Conservation (phyloP, 2,113 vertebrate species). For the Origma solitaria region DNA sequence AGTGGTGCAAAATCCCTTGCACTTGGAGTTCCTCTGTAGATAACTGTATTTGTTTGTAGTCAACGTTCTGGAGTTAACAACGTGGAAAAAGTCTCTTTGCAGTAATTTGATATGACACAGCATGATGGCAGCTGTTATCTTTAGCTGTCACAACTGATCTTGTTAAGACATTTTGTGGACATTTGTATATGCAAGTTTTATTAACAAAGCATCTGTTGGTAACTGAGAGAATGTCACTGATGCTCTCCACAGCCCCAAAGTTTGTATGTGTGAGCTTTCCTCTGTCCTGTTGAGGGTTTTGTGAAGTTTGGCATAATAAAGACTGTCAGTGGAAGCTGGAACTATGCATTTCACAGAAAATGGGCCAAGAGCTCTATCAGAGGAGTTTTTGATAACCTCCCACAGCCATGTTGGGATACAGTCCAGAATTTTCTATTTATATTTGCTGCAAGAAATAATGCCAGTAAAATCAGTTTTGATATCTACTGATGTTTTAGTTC, state of each 20-base stretch:
- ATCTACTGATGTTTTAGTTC: background rate
- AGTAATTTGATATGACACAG: constrained; percentile 46
- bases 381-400: background rate
- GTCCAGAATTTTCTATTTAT: background rate
- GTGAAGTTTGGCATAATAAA: background rate
- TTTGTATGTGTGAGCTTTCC: background rate
- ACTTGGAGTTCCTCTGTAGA: constrained; percentile 61
- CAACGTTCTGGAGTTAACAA: constrained; percentile 36
- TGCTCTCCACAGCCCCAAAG: background rate
- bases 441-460: background rate
- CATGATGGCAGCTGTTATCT: constrained; percentile 67
- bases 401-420: background rate
- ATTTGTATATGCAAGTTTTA: constrained; percentile 74
- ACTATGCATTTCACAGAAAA: background rate
- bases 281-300: background rate
- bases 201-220: constrained; percentile 71
- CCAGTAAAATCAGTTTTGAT: constrained; percentile 37
- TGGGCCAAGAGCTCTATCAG: background rate
- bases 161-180: constrained; percentile 66
- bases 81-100: background rate
- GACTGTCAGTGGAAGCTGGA: background rate
- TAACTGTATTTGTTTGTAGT: constrained; percentile 68
- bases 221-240: constrained; percentile 48
- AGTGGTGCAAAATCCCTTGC: constrained; percentile 54
- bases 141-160: constrained; percentile 72